These are phyloP conservation scores for Salmo trutta DNA, from an alignment of 2,797 vertebrate species.

Conservation along the genomic window DNA sequence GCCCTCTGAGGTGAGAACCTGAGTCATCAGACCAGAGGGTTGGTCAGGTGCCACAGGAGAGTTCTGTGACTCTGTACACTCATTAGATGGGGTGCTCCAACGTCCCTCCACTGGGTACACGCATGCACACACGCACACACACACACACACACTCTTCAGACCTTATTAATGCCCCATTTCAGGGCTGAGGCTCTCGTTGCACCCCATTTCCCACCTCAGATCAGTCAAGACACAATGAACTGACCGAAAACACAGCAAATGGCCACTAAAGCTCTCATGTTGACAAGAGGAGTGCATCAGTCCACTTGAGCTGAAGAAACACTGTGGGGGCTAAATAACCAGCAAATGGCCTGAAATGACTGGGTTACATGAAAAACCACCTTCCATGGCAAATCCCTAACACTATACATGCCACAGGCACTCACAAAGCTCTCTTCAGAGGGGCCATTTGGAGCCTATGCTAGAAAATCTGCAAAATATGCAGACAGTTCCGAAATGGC, in stretches of 20 bases:
- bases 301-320: neutral
- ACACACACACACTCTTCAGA: slow-evolving; percentile 1
- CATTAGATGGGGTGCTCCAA: neutral
- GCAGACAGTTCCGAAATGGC: neutral
- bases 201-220: neutral
- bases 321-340: neutral
- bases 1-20: neutral
- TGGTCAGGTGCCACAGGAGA: neutral
- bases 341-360: neutral
- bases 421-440: neutral
- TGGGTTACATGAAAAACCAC: neutral
- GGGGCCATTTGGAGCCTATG: neutral
- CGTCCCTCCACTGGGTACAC: neutral
- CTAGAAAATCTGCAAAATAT: neutral
- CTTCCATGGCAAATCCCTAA: neutral
- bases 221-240: neutral
- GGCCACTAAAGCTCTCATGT: neutral
- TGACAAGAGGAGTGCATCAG: neutral
- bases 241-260: neutral
- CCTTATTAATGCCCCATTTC: neutral
- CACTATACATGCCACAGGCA: neutral
- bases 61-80: neutral
- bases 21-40: neutral
- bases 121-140: neutral
- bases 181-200: neutral